Percentiles rank a stretch among this genome's conserved stretches.
phyloP scores from a whole-genome alignment of 2,113 vertebrate genomes.

The Machaerirhynchus nigripectus region DNA sequence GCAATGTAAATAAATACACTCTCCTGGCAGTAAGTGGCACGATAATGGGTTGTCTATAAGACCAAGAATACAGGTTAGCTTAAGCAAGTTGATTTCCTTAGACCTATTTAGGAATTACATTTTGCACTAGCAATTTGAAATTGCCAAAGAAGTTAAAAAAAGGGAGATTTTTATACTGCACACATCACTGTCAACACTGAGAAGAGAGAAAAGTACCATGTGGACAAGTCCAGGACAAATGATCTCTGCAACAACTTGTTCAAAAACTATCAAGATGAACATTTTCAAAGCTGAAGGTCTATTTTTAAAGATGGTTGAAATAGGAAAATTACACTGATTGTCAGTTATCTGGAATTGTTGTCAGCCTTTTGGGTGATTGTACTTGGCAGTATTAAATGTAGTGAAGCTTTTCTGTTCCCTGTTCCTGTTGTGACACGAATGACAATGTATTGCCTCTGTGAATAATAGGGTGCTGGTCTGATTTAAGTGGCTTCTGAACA shows the following conservation, averaged over 20 bases:
- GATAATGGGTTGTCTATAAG: background rate
- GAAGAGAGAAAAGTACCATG: background rate
- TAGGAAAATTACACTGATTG: conserved; percentile 30
- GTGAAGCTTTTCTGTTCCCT: background rate
- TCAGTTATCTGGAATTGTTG: conserved; percentile 4
- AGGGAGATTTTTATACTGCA: background rate
- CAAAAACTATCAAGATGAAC: background rate
- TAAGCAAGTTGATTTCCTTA: background rate
- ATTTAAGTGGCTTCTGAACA: background rate
- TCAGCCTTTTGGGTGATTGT: conserved; percentile 19
- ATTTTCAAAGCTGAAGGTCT: background rate
- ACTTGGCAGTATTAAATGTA: background rate
- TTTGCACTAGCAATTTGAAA: background rate
- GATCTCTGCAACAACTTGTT: background rate
- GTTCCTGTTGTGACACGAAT: conserved; percentile 18
- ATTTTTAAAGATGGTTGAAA: conserved; percentile 21
- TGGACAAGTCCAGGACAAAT: background rate
- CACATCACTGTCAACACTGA: background rate
- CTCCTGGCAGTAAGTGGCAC: background rate
- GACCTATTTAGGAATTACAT: background rate
- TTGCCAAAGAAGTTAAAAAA: background rate
- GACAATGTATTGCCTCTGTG: conserved; percentile 1
- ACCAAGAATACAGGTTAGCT: background rate
- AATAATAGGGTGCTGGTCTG: background rate
- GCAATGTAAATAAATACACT: background rate